Base-by-base conservation (phyloP, 2,888 invertebrate genomes). In the Tromatobia lineatoria region DNA sequence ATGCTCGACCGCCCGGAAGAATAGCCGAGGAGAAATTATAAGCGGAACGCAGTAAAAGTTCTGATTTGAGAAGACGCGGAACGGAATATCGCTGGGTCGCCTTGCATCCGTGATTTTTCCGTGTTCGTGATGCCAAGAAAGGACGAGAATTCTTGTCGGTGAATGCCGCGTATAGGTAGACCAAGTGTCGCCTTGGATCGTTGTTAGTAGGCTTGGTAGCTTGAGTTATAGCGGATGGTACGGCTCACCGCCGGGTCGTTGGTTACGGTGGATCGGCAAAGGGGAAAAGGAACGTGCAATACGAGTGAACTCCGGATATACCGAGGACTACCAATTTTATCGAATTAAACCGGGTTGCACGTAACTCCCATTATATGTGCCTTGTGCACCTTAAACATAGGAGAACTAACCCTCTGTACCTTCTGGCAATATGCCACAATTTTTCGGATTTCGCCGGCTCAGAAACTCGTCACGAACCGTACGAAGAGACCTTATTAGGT, bases 331-430 rank as follows among this genome's bases (percentile, higher is more conserved):
- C 87, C 88, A 88, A 86, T 90, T 90, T 88, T 81, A 87, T 88
- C 88, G 87, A 89, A 90, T 89, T 88, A 87, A 89, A 83, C 75
- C 74, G 84, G 87, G 85, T 89, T 81, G 87, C 86, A 85, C 87
- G 87, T 88, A 90, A 87, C 80, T 85, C 85, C 86, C 85, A 89
- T 89, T 89, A 88, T 83, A 88, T 86, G 78, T 64, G 54, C 80
- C 75, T 66, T 54, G 38, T 66, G 77, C 61, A 70, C 57, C 50
- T 23, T 18, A 76, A 59, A 77, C 66, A 47, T 59, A 69, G 67
- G 71, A 57, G 70, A 69, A 73, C 42, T 71, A 78, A 83, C 20
- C 54, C 66, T 50, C 67, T 52, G 47, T 42, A 38, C 52, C 13
- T 64, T 59, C 61, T 85, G 84, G 85, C 82, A 71, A 54, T 64